Base-by-base conservation (phyloP, 2,888 invertebrate genomes). In the Acanthococcus lagerstroemiae region DNA sequence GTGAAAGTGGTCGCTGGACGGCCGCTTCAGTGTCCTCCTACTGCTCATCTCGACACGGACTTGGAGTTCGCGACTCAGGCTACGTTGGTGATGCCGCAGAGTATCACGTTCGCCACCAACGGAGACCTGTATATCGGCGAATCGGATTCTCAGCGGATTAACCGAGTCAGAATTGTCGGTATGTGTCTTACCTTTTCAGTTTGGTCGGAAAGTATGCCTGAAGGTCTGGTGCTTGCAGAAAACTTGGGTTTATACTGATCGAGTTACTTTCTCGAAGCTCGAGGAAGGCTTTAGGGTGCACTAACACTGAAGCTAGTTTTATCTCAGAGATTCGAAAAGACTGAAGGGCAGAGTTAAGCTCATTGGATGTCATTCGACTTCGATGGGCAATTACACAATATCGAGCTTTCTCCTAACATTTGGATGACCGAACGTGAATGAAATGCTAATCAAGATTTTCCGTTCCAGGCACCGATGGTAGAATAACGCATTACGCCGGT, bases 111-210 rank as follows among this genome's bases (percentile, higher is more conserved):
- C 71, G 91, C 91, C 15, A 88, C 93, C 0, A 86, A 90, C 52
- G 96, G 96, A 3, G 87, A 93, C 73, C 78, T 99, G 12, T 96
- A 87, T 74, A 90, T 97, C 0, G 94, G 95, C 0, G 96, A 97
- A 76, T 94, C 94, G 72, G 95, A 96, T 76, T 91, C 93, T 0
- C 94, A 95, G 75, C 82, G 94, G 70, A 90, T 95, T 61, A 95
- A 97, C 76, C 82, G 95, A 57, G 86, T 94, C 0, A 80, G 95
- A 19, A 84, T 93, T 0, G 90, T 96, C 63, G 90, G 72, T 73
- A 68, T 70, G 71, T 68, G 17, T n/a, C n/a, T n/a, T n/a, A n/a
- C n/a, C n/a, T n/a, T n/a, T n/a, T n/a, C n/a, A n/a, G n/a, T 24
- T 12, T 15, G 48, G 25, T 5, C n/a, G 19, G 19, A 7, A 2